Percentiles rank a stretch among this genome's conserved stretches.
Evolutionary conservation across 1,140 invertebrate species (phyloP).

Genomic region (Bombus turneri): DNA sequence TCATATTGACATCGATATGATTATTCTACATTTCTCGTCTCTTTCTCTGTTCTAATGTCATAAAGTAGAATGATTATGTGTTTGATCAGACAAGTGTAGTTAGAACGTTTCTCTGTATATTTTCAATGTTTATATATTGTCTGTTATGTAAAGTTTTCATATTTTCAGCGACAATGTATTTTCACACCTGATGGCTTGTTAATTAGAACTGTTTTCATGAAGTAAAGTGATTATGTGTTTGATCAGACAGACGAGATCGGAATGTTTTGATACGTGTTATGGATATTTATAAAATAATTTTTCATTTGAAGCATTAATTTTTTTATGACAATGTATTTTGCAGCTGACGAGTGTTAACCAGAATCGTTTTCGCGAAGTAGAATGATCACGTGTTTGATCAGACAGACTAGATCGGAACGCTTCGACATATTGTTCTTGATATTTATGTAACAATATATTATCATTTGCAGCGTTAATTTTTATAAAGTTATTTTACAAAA

Average conservation of each 20-base stretch:
- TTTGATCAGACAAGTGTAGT: not conserved
- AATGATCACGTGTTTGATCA: not conserved
- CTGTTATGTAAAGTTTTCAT: not conserved
- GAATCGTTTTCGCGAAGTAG: not conserved
- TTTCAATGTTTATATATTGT: not conserved
- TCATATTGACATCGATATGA: not conserved
- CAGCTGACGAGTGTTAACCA: not conserved
- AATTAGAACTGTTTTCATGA: not conserved
- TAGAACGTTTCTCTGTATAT: not conserved
- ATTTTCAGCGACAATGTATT: too few relatives aligned
- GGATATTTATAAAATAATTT: not conserved
- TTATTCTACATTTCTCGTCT: not conserved
- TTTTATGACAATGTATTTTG: too few relatives aligned
- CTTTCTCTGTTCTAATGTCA: too few relatives aligned
- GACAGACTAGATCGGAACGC: not conserved
- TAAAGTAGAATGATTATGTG: not conserved
- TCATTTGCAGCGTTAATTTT: too few relatives aligned
- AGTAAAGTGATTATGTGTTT: not conserved
- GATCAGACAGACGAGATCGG: not conserved
- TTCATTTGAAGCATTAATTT: not conserved
- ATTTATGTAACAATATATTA: too few relatives aligned
- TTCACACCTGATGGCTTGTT: not conserved
- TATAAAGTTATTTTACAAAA: too few relatives aligned
- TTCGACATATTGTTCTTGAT: too few relatives aligned
- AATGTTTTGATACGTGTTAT: not conserved